Conservation (phyloP, 2,888 invertebrate species). For the Ernsta delagoae region DNA sequence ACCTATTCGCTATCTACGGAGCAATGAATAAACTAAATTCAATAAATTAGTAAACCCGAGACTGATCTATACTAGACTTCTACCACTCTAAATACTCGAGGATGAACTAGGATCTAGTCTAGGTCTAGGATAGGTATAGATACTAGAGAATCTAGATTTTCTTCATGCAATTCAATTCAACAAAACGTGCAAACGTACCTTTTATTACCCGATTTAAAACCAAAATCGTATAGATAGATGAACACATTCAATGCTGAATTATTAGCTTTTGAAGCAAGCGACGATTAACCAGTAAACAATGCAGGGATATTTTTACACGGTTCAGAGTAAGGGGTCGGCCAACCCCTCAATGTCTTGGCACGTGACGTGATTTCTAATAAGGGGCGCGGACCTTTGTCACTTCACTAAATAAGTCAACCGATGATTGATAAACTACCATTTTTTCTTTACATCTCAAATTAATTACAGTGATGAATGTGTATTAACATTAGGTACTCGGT, state of each 20-base stretch:
- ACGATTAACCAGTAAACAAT: constrained; percentile 74
- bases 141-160: too few relatives aligned
- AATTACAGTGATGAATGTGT: constrained; percentile 27
- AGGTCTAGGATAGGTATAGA: too few relatives aligned
- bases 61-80: too few relatives aligned
- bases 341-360: constrained; percentile 62
- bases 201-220: too few relatives aligned
- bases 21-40: too few relatives aligned
- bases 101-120: too few relatives aligned
- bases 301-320: constrained; percentile 65
- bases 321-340: constrained; percentile 60
- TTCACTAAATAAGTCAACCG: constrained; percentile 43
- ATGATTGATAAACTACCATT: constrained; percentile 67
- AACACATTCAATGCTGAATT: constrained; percentile 10
- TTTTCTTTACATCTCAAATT: constrained; percentile 37
- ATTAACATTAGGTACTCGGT: neutral
- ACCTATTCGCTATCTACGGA: too few relatives aligned
- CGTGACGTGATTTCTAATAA: constrained; percentile 74
- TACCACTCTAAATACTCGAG: too few relatives aligned
- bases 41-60: too few relatives aligned
- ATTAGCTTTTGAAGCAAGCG: constrained; percentile 42
- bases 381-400: constrained; percentile 75
- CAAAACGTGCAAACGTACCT: too few relatives aligned
- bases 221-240: neutral
- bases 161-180: too few relatives aligned